phyloP scores from a whole-genome alignment of 1,140 invertebrate species.

The Listronotus bonariensis region DNA sequence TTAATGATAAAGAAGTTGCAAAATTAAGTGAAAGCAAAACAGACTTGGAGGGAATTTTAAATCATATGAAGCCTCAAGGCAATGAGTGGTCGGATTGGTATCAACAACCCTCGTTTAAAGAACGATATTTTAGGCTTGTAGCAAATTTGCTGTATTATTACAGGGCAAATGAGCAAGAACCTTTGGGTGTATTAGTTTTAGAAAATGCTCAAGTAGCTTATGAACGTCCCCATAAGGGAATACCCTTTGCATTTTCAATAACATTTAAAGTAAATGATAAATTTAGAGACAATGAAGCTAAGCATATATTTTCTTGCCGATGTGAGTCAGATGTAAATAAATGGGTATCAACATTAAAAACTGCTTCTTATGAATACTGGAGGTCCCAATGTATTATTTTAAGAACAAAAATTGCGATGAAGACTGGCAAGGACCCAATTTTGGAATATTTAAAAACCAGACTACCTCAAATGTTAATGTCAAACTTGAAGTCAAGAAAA shows the following conservation, averaged over 20 bases:
- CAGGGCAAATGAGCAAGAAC: slow-evolving; percentile 49
- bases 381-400: slow-evolving; percentile 50
- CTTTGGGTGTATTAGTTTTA: slow-evolving; percentile 50
- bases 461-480: slow-evolving; percentile 26
- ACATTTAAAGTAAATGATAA: slow-evolving; percentile 50
- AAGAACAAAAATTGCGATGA: slow-evolving; percentile 52
- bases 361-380: slow-evolving; percentile 54
- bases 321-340: slow-evolving; percentile 52
- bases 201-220: slow-evolving; percentile 54
- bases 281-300: slow-evolving; percentile 49
- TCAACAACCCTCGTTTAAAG: slow-evolving; percentile 52
- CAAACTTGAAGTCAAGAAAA: slow-evolving; percentile 43
- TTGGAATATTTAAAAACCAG: slow-evolving; percentile 48
- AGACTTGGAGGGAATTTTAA: slow-evolving; percentile 51
- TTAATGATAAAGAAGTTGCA: slow-evolving; percentile 52
- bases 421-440: slow-evolving; percentile 49
- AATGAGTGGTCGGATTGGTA: slow-evolving; percentile 56
- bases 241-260: slow-evolving; percentile 53
- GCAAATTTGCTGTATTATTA: slow-evolving; percentile 53
- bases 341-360: slow-evolving; percentile 53
- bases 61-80: slow-evolving; percentile 51
- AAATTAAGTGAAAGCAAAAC: slow-evolving; percentile 43
- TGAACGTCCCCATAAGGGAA: slow-evolving; percentile 49
- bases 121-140: slow-evolving; percentile 52
- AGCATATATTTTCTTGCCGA: slow-evolving; percentile 54